Evolutionary conservation across 2,888 invertebrate species (phyloP).

Genomic region (Harpagoxenus sublaevis): DNA sequence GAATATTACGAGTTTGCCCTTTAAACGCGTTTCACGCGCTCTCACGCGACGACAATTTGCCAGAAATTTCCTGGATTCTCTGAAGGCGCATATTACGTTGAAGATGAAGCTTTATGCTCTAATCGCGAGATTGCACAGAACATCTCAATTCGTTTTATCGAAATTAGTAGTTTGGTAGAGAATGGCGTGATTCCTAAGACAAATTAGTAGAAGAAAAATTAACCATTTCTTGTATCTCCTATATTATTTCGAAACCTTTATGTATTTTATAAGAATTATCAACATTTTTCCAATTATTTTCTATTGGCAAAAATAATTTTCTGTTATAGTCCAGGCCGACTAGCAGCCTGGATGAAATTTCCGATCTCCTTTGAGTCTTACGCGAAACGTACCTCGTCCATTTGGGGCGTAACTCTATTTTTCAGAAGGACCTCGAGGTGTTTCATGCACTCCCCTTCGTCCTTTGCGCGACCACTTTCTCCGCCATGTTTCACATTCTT

Average conservation of each 20-base stretch:
- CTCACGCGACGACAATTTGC: conserved; percentile 51
- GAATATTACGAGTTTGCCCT: conserved; percentile 62
- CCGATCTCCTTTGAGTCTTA: conserved; percentile 18
- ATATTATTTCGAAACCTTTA: not conserved
- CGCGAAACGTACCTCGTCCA: conserved; percentile 76
- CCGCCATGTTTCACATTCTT: conserved; percentile 82
- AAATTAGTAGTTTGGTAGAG: not conserved
- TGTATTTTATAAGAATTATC: not conserved
- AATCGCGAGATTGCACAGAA: not conserved
- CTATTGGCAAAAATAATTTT: not conserved
- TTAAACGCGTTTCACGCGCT: conserved; percentile 54
- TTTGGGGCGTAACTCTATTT: conserved; percentile 77
- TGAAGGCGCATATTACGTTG: conserved; percentile 2
- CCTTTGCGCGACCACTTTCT: conserved; percentile 83
- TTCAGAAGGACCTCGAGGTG: conserved; percentile 80
- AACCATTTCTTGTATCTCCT: not conserved
- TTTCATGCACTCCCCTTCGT: conserved; percentile 77
- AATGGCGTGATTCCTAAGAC: not conserved
- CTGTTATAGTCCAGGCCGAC: not conserved
- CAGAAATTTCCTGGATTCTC: conserved; percentile 32
- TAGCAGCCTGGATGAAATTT: not conserved
- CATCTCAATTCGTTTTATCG: conserved; percentile 2
- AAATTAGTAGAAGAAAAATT: not conserved
- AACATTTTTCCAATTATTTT: not conserved
- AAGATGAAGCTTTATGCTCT: conserved; percentile 1